These are phyloP conservation scores for Stenchaetothrips biformis DNA, from an alignment of 2,888 invertebrate genomes.

Conservation along the genomic window DNA sequence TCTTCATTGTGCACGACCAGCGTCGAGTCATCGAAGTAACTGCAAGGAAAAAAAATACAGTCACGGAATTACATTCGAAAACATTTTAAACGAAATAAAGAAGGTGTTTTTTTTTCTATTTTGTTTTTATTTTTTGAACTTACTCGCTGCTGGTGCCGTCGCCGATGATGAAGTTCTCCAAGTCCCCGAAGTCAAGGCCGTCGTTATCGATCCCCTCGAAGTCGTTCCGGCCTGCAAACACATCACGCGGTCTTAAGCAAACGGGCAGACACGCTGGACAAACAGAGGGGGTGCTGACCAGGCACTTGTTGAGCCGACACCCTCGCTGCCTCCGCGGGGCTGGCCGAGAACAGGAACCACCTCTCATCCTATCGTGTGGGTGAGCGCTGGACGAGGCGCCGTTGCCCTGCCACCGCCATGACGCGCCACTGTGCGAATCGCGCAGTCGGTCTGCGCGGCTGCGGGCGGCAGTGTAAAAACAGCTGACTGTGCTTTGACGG, in stretches of 20 bases:
- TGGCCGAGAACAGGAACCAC: conserved; percentile 14
- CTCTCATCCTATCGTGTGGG: not conserved
- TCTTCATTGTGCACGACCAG: conserved; percentile 35
- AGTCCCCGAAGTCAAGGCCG: conserved; percentile 69
- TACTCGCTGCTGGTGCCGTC: conserved; percentile 44
- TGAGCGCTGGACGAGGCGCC: not conserved
- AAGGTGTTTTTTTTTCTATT: not conserved
- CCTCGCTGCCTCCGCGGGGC: not conserved
- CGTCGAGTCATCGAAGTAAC: conserved; percentile 25
- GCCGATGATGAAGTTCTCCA: conserved; percentile 84
- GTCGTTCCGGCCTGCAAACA: conserved; percentile 65
- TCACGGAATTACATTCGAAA: not conserved
- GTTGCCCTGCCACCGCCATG: no score
- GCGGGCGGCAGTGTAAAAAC: not conserved
- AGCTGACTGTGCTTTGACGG: not conserved
- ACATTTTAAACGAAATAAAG: not conserved
- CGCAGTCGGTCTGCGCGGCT: not conserved
- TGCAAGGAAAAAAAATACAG: not conserved
- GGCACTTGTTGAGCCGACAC: conserved; percentile 2
- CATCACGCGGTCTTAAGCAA: not conserved
- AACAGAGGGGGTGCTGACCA: not conserved
- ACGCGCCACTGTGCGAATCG: no score
- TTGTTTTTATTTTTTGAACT: not conserved
- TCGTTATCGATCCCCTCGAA: conserved; percentile 85
- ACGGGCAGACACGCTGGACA: no score